Conservation (phyloP, 2,113 vertebrate species). For the Bufo gargarizans region DNA sequence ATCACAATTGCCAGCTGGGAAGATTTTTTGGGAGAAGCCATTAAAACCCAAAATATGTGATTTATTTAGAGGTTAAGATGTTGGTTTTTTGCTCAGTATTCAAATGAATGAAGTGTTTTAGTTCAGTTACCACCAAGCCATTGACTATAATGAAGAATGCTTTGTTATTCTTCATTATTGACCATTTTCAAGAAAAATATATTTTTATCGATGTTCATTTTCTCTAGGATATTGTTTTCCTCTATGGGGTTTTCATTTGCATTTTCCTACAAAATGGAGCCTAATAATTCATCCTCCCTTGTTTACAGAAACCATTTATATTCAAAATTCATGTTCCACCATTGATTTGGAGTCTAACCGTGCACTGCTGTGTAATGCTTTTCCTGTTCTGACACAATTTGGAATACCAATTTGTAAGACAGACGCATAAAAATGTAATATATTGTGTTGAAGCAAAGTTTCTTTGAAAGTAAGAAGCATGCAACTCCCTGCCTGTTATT, state of each 20-base stretch:
- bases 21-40: no score
- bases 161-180: background rate
- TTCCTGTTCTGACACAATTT: conserved; percentile 51
- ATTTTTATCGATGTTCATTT: background rate
- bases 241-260: conserved; percentile 2
- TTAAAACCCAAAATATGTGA: no score
- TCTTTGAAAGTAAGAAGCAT: conserved; percentile 31
- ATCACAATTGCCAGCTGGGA: no score
- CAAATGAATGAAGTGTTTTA: background rate
- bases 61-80: no score
- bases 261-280: conserved; percentile 33
- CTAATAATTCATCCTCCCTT: conserved; percentile 43
- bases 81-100: no score
- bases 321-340: conserved; percentile 57
- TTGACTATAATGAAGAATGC: background rate
- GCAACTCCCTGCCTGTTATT: conserved; percentile 23
- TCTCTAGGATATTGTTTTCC: conserved; percentile 19
- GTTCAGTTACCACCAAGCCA: background rate
- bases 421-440: conserved; percentile 53
- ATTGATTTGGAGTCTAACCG: conserved; percentile 53
- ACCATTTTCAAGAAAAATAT: background rate
- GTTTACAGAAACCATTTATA: conserved; percentile 52
- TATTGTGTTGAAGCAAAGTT: conserved; percentile 51
- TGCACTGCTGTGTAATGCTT: conserved; percentile 44
- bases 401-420: conserved; percentile 56